Evolutionary conservation across 2,888 invertebrate species (phyloP).

Genomic region (Argynnis bischoffii): DNA sequence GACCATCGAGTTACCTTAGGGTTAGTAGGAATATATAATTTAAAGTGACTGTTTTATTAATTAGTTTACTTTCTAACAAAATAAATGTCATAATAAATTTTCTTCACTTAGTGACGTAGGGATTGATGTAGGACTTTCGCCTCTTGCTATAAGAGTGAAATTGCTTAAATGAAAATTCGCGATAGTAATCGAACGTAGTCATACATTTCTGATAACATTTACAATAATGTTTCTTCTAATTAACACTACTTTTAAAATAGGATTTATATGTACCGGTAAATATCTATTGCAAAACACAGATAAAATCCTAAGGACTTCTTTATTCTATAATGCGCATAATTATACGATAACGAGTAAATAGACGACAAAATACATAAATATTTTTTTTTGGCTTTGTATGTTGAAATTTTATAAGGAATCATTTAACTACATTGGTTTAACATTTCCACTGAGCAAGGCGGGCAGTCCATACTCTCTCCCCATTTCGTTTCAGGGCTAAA

Average conservation of each 20-base stretch:
- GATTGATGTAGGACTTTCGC: constrained; percentile 5
- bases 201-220: neutral
- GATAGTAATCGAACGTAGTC: neutral
- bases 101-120: neutral
- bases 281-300: constrained; percentile 17
- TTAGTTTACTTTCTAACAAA: neutral
- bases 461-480: constrained; percentile 36
- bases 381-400: constrained; percentile 18
- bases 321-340: constrained; percentile 7
- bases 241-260: neutral
- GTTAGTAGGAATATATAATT: no score
- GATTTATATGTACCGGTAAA: constrained; percentile 1
- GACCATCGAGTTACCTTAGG: no score
- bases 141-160: neutral
- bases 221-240: no score
- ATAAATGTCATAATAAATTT: neutral
- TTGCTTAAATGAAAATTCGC: neutral
- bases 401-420: constrained; percentile 4
- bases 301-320: constrained; percentile 7
- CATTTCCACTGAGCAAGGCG: constrained; percentile 33
- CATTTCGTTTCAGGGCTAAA: neutral
- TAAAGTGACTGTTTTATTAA: no score
- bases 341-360: constrained; percentile 22
- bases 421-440: constrained; percentile 10
- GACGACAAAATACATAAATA: constrained; percentile 19